Conservation (phyloP, 1,140 invertebrate species). For the Drosophila suzukii region DNA sequence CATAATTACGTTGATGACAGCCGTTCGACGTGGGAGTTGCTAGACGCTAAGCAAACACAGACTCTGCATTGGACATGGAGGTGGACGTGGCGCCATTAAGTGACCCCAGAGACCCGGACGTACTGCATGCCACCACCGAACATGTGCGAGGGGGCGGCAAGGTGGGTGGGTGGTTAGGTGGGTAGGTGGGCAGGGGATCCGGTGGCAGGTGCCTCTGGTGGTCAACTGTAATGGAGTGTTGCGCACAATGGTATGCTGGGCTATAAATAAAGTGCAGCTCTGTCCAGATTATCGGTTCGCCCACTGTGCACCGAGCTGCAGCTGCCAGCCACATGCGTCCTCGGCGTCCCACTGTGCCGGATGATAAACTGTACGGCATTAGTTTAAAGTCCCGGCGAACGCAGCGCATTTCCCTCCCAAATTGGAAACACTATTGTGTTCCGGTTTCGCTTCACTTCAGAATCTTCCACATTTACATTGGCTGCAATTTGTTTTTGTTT, state of each 20-base stretch:
- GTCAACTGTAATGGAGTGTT: conserved; percentile 37
- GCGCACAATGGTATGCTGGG: conserved; percentile 30
- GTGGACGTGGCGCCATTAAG: conserved; percentile 33
- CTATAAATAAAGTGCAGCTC: conserved; percentile 63
- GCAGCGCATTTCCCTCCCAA: conserved; percentile 18
- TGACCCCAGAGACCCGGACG: conserved; percentile 47
- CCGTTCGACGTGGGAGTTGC: conserved; percentile 15
- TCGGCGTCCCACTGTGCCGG: conserved; percentile 12
- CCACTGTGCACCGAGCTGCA: conserved; percentile 6
- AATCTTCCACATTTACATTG: background rate
- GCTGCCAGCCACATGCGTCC: background rate
- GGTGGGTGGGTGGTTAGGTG: background rate
- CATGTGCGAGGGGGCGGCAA: conserved; percentile 3
- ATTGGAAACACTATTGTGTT: conserved; percentile 18
- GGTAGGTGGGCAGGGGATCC: background rate
- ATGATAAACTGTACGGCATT: conserved; percentile 32
- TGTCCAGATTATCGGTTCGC: conserved; percentile 7
- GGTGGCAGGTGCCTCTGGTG: conserved; percentile 54
- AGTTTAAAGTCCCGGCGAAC: conserved; percentile 12
- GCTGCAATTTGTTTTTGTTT: background rate
- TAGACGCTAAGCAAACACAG: conserved; percentile 58
- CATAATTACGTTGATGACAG: conserved; percentile 77
- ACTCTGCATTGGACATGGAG: conserved; percentile 43
- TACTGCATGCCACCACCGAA: background rate
- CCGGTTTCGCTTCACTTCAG: background rate